Evolutionary conservation across 2,888 invertebrate species (phyloP).

Genomic region (Agapetus fuscipes): DNA sequence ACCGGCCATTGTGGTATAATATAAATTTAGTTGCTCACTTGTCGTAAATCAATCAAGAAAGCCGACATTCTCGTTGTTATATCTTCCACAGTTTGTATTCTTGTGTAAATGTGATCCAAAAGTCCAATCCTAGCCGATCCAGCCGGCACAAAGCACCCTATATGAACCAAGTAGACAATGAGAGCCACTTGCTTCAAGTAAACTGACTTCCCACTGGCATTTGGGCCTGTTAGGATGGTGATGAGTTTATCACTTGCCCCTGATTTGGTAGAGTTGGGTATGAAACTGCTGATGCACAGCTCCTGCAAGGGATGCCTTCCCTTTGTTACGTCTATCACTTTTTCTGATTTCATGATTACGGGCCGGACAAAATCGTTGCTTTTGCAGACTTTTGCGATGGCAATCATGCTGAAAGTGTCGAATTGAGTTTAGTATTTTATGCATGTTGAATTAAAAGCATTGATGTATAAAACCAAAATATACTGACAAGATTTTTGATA

Average conservation of each 20-base stretch:
- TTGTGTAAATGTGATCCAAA: slow-evolving; percentile 63
- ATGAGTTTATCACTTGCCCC: slow-evolving; percentile 47
- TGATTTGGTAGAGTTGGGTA: slow-evolving; percentile 63
- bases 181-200: slow-evolving; percentile 79
- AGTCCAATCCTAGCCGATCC: slow-evolving; percentile 59
- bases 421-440: background rate
- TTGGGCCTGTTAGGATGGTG: slow-evolving; percentile 81
- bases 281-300: slow-evolving; percentile 52
- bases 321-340: slow-evolving; percentile 49
- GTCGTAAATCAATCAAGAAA: slow-evolving; percentile 75
- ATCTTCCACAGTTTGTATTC: slow-evolving; percentile 69
- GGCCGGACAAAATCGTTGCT: slow-evolving; percentile 60
- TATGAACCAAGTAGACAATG: slow-evolving; percentile 75
- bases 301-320: slow-evolving; percentile 75
- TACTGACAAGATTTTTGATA: too few relatives aligned
- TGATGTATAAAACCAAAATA: background rate
- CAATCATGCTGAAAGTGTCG: slow-evolving; percentile 52
- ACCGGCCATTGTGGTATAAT: too few relatives aligned
- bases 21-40: too few relatives aligned
- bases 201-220: slow-evolving; percentile 86
- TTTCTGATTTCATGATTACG: slow-evolving; percentile 40
- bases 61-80: slow-evolving; percentile 71
- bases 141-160: slow-evolving; percentile 86
- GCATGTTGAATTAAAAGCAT: background rate
- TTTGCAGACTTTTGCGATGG: slow-evolving; percentile 54